These are phyloP conservation scores for Mechanitis messenoides DNA, from an alignment of 2,888 invertebrate species.

Conservation along the genomic window DNA sequence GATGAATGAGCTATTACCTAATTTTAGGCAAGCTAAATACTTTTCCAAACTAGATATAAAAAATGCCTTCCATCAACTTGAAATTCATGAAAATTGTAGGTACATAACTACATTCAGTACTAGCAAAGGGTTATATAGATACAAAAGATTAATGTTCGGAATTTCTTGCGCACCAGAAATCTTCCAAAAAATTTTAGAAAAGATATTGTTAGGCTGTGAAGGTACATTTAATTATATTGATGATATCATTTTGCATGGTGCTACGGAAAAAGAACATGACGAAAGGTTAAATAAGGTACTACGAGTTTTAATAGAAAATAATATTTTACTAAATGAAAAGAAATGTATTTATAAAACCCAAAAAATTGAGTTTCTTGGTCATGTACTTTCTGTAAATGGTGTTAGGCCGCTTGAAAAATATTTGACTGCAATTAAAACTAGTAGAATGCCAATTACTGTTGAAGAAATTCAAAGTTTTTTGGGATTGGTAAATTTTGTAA, in stretches of 20 bases:
- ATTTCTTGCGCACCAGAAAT: constrained; percentile 37
- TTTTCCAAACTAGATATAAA: constrained; percentile 32
- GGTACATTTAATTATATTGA: constrained; percentile 35
- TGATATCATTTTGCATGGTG: constrained; percentile 32
- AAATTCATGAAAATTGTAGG: constrained; percentile 26
- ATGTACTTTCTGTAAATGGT: constrained; percentile 26
- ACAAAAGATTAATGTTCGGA: constrained; percentile 45
- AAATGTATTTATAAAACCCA: constrained; percentile 23
- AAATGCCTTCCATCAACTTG: constrained; percentile 35
- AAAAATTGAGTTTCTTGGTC: constrained; percentile 26
- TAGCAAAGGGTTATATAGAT: constrained; percentile 31
- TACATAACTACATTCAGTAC: constrained; percentile 35
- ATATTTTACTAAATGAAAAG: constrained; percentile 23
- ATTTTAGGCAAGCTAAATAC: constrained; percentile 28
- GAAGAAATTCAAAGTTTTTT: too few relatives aligned
- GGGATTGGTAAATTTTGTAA: too few relatives aligned
- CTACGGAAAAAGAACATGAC: constrained; percentile 24
- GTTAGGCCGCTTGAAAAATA: too few relatives aligned
- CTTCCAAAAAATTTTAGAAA: constrained; percentile 35
- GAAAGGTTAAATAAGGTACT: constrained; percentile 22
- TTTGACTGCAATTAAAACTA: too few relatives aligned
- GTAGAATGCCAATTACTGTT: too few relatives aligned
- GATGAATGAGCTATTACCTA: constrained; percentile 33
- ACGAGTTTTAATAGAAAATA: constrained; percentile 21
- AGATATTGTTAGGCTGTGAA: constrained; percentile 29